Percentiles rank a stretch among this genome's conserved stretches.
Evolutionary conservation across 1,140 invertebrate genomes (phyloP).

Genomic region (Melitaea cinxia): DNA sequence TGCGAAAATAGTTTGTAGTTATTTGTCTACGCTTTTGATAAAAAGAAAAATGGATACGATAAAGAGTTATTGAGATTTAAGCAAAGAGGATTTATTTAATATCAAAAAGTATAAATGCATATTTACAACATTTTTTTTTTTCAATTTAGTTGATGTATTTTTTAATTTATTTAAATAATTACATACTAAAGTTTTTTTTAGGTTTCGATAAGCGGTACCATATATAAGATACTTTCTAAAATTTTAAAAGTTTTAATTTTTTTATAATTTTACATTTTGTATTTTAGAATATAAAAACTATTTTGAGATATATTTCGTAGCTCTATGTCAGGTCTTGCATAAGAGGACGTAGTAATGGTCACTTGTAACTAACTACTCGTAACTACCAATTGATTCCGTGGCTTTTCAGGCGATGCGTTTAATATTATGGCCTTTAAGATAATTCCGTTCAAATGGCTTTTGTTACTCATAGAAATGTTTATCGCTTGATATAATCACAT

Average conservation of each 20-base stretch:
- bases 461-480: neutral
- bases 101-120: too few species aligned
- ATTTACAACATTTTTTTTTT: too few species aligned
- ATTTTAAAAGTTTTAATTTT: neutral
- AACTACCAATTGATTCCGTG: conserved; percentile 49
- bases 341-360: conserved; percentile 1
- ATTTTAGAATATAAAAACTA: too few species aligned
- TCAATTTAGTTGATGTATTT: too few species aligned
- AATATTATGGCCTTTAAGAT: conserved; percentile 16
- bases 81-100: neutral
- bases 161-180: too few species aligned
- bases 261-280: too few species aligned
- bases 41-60: neutral
- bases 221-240: too few species aligned
- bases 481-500: neutral
- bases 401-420: conserved; percentile 45
- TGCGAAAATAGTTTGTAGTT: conserved; percentile 8
- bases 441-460: conserved; percentile 6
- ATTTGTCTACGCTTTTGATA: neutral
- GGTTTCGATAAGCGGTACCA: too few species aligned
- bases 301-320: neutral
- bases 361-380: conserved; percentile 40
- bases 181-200: too few species aligned
- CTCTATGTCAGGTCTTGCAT: neutral
- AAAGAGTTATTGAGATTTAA: neutral